A percentile compares a stretch with the other conserved stretches of the same genome.
Evolutionary conservation across 2,888 invertebrate genomes (phyloP).

Genomic region (Protophormia terraenovae): DNA sequence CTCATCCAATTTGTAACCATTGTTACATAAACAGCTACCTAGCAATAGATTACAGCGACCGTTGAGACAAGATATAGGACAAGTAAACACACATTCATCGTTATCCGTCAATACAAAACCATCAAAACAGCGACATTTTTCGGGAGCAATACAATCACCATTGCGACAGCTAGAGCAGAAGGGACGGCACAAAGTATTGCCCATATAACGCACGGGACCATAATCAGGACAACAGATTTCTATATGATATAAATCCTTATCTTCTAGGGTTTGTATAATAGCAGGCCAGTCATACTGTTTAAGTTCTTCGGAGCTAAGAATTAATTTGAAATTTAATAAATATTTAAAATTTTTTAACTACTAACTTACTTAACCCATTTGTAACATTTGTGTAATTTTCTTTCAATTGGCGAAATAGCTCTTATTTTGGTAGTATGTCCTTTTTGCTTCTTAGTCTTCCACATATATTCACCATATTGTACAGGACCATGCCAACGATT

Average conservation of each 20-base stretch:
- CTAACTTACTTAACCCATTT: slow-evolving; percentile 60
- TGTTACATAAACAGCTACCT: slow-evolving; percentile 85
- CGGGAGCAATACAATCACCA: slow-evolving; percentile 76
- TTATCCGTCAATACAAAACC: slow-evolving; percentile 77
- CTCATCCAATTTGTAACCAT: slow-evolving; percentile 83
- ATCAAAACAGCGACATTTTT: slow-evolving; percentile 77
- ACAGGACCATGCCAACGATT: slow-evolving; percentile 64
- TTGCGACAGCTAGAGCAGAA: slow-evolving; percentile 75
- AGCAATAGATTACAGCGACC: slow-evolving; percentile 84
- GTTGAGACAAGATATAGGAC: slow-evolving; percentile 83
- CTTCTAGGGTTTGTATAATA: slow-evolving; percentile 72
- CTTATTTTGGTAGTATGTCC: slow-evolving; percentile 4
- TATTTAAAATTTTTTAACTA: neutral
- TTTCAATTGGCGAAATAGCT: slow-evolving; percentile 48
- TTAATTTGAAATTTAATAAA: neutral
- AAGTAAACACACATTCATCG: slow-evolving; percentile 78
- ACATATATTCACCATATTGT: slow-evolving; percentile 33
- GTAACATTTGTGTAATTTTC: slow-evolving; percentile 55
- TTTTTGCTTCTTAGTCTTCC: neutral
- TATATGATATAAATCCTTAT: slow-evolving; percentile 84
- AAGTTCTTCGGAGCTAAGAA: slow-evolving; percentile 40
- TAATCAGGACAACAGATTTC: slow-evolving; percentile 89
- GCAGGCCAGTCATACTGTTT: slow-evolving; percentile 53
- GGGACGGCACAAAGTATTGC: slow-evolving; percentile 74
- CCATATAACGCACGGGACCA: slow-evolving; percentile 70